phyloP scores from a whole-genome alignment of 2,888 invertebrate species.

The Euzophera pinguis region DNA sequence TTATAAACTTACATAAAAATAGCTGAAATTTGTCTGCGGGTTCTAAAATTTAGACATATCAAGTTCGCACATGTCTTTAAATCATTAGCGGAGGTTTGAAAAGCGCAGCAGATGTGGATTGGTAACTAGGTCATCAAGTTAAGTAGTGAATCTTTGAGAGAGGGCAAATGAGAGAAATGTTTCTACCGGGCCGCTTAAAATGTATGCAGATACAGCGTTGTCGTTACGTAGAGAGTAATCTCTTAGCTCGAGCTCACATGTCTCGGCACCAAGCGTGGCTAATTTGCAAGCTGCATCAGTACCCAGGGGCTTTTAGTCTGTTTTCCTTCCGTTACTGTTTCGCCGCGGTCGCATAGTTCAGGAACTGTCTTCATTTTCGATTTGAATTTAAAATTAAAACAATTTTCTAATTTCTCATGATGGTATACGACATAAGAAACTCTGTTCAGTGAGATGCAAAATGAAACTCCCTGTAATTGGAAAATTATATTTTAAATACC shows the following conservation, averaged over 20 bases:
- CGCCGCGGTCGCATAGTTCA: conserved; percentile 43
- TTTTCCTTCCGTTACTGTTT: conserved; percentile 66
- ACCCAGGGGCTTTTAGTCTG: conserved; percentile 60
- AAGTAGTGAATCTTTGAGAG: conserved; percentile 20
- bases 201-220: conserved; percentile 40
- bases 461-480: no score
- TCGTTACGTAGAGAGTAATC: conserved; percentile 54
- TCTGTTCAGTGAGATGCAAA: no score
- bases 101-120: background rate
- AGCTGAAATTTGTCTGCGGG: no score
- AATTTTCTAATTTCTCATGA: no score
- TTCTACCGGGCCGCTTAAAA: conserved; percentile 19
- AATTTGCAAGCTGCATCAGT: conserved; percentile 63
- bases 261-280: conserved; percentile 61
- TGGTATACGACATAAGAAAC: no score
- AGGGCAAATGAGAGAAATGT: conserved; percentile 23
- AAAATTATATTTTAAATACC: no score
- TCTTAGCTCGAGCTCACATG: conserved; percentile 58
- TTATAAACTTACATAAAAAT: no score
- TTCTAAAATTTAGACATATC: no score
- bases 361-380: background rate
- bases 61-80: background rate
- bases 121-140: conserved; percentile 11
- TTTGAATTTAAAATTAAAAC: no score
- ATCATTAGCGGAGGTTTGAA: background rate